Evolutionary conservation across 1,140 invertebrate species (phyloP).

Genomic region (Orchestia grillus): DNA sequence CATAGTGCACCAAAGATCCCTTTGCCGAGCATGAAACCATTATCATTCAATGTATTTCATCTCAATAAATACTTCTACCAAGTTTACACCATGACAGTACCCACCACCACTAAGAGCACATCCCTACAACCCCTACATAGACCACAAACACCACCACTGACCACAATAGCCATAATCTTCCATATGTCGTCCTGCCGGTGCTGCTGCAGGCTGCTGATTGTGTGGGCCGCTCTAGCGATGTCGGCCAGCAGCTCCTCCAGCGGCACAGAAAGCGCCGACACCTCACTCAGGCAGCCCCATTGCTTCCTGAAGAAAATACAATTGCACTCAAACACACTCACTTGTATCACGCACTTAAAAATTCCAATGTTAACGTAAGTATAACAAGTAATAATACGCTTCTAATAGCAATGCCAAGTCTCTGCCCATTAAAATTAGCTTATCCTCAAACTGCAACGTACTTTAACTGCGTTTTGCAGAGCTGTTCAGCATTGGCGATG

Average conservation of each 20-base stretch:
- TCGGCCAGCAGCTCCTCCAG: conserved; percentile 64
- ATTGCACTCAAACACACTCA: not conserved
- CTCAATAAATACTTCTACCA: not conserved
- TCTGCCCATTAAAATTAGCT: too few species aligned
- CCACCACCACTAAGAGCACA: not conserved
- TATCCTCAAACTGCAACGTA: too few species aligned
- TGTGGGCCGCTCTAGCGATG: conserved; percentile 65
- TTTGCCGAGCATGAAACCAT: not conserved
- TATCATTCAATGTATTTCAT: not conserved
- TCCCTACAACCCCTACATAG: too few species aligned
- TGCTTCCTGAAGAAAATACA: conserved; percentile 60
- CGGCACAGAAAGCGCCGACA: conserved; percentile 61
- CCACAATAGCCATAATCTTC: conserved; percentile 67
- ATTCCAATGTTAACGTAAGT: too few species aligned
- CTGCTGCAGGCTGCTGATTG: conserved; percentile 65
- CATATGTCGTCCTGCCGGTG: conserved; percentile 67
- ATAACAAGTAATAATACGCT: too few species aligned
- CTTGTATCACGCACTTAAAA: too few species aligned
- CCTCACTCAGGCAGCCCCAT: conserved; percentile 64
- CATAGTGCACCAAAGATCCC: too few species aligned
- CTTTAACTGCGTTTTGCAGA: too few species aligned
- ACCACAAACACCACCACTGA: conserved; percentile 34
- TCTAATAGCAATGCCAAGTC: too few species aligned
- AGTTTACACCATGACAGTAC: not conserved
- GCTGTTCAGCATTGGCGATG: too few species aligned